These are phyloP conservation scores for Ardeotis arabs DNA, from an alignment of 2,113 vertebrate genomes.

Conservation along the genomic window DNA sequence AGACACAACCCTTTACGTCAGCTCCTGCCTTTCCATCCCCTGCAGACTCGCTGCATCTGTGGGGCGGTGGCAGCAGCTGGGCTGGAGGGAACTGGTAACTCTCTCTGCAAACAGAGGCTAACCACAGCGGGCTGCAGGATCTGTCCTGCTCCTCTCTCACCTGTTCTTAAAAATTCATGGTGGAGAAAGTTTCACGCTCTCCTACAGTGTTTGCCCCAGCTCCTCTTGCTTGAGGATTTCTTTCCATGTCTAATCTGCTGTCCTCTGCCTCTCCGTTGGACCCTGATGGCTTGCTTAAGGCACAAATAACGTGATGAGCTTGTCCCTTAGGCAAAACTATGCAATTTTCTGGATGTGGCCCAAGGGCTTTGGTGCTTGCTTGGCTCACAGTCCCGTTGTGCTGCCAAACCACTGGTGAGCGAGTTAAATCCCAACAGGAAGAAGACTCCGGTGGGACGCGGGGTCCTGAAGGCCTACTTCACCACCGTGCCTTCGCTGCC, in stretches of 20 bases:
- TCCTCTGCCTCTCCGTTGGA: fast-evolving
- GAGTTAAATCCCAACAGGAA: slow-evolving; percentile 70
- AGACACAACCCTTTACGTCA: background rate
- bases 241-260: background rate
- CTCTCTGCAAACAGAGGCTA: background rate
- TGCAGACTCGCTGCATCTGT: fast-evolving
- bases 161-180: background rate
- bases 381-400: background rate
- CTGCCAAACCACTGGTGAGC: background rate
- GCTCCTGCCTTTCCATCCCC: background rate
- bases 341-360: background rate
- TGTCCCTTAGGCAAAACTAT: background rate
- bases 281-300: background rate
- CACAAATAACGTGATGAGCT: background rate
- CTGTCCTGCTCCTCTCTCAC: background rate
- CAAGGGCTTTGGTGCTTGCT: background rate
- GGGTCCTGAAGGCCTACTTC: slow-evolving; percentile 83
- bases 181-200: background rate
- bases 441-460: slow-evolving; percentile 84
- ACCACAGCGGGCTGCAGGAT: background rate
- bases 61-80: background rate
- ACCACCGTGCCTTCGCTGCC: slow-evolving; percentile 79
- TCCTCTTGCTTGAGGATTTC: background rate
- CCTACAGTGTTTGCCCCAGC: background rate
- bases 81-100: background rate